phyloP scores from a whole-genome alignment of 2,113 vertebrate genomes.

The Ia io region DNA sequence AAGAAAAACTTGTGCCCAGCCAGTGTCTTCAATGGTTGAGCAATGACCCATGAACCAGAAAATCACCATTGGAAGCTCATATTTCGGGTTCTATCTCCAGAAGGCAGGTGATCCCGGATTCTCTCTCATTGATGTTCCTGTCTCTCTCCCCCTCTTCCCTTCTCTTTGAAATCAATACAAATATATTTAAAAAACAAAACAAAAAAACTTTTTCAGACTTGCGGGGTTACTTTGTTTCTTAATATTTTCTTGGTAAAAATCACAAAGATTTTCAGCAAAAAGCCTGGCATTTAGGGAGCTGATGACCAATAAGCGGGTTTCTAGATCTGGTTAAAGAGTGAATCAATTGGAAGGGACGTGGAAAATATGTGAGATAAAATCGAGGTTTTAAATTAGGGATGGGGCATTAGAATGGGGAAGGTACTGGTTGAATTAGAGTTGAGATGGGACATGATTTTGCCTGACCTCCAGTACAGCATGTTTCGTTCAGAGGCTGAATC shows the following conservation, averaged over 20 bases:
- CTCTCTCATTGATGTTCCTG: too few species aligned
- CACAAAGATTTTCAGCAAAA: not conserved
- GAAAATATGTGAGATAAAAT: not conserved
- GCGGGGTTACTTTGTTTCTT: not conserved
- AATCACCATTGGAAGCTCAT: too few species aligned
- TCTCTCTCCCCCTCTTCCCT: too few species aligned
- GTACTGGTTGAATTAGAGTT: not conserved
- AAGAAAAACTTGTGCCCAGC: too few species aligned
- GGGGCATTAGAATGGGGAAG: not conserved
- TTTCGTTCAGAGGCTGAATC: not conserved
- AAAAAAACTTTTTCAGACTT: not conserved
- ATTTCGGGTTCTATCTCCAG: too few species aligned
- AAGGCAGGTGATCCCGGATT: too few species aligned
- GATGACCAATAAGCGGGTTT: not conserved
- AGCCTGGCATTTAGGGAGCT: not conserved
- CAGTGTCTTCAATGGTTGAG: too few species aligned
- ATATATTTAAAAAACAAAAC: too few species aligned
- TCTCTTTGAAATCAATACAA: too few species aligned
- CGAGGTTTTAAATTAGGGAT: too few species aligned
- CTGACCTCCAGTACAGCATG: not conserved
- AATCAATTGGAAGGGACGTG: not conserved
- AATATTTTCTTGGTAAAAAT: not conserved
- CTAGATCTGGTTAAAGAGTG: not conserved
- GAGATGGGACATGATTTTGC: not conserved
- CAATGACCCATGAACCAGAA: too few species aligned